Percentiles rank a stretch among this genome's conserved stretches.
Evolutionary conservation across 2,113 vertebrate genomes (phyloP).

Genomic region (Aspiorhynchus laticeps): DNA sequence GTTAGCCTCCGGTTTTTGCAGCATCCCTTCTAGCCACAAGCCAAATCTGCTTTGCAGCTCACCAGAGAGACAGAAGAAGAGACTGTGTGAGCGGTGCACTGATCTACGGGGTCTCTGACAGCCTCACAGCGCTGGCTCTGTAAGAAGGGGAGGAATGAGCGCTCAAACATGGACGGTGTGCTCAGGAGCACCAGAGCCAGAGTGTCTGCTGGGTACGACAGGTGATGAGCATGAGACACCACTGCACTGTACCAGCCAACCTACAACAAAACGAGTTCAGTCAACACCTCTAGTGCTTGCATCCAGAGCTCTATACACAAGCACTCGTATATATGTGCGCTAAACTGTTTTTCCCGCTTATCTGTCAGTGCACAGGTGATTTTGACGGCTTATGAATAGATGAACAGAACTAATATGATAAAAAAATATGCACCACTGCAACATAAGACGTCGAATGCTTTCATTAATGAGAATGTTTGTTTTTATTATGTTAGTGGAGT

Average conservation of each 20-base stretch:
- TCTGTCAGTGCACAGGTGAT: background rate
- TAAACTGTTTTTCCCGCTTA: background rate
- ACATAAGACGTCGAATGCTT: background rate
- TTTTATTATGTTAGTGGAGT: background rate
- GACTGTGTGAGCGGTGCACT: conserved; percentile 84
- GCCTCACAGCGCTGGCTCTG: conserved; percentile 67
- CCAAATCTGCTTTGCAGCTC: background rate
- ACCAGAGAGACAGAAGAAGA: conserved; percentile 68
- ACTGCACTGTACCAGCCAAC: conserved; percentile 92
- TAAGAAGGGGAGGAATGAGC: conserved; percentile 87
- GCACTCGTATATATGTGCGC: no score
- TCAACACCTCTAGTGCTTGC: background rate
- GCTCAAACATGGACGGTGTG: conserved; percentile 91
- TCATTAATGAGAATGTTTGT: background rate
- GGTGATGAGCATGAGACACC: conserved; percentile 78
- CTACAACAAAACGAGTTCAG: conserved; percentile 64
- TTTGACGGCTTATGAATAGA: background rate
- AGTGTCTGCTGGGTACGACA: conserved; percentile 79
- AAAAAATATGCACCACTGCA: background rate
- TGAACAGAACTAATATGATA: background rate
- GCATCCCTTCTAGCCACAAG: no score
- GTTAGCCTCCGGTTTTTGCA: no score
- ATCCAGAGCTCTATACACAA: background rate
- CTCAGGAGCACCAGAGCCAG: conserved; percentile 90
- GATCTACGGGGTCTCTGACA: conserved; percentile 88